Conservation (phyloP, 2,888 invertebrate genomes). For the Xestia xanthographa region DNA sequence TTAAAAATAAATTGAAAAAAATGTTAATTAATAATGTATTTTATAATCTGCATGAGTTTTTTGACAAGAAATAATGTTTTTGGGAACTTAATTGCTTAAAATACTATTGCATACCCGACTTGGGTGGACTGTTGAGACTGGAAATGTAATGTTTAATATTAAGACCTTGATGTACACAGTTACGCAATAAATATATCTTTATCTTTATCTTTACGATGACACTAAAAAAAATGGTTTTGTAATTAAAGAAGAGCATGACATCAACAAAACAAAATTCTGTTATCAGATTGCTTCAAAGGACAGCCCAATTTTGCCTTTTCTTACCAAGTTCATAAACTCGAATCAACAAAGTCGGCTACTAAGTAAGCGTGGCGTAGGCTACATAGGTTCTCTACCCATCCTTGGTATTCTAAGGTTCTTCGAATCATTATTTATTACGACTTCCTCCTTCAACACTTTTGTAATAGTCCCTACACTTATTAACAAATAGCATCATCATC, state of each 20-base stretch:
- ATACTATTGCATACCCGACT: no score
- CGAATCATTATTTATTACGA: neutral
- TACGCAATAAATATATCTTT: no score
- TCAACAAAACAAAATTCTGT: neutral
- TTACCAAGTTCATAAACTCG: neutral
- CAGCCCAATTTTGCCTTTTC: neutral
- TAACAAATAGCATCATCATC: neutral
- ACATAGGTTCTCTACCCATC: neutral
- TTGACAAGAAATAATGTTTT: no score
- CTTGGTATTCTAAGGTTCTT: neutral
- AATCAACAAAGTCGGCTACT: neutral
- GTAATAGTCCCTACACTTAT: neutral
- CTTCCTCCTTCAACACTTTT: neutral
- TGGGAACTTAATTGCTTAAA: no score
- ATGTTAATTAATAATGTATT: no score
- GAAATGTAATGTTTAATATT: no score
- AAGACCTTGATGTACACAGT: no score
- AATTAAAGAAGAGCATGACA: neutral
- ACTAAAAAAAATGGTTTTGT: neutral
- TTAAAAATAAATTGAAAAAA: no score
- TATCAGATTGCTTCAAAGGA: neutral
- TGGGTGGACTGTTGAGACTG: no score
- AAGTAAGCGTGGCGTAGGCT: neutral
- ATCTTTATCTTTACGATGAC: neutral
- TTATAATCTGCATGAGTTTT: no score